Evolutionary conservation across 2,888 invertebrate species (phyloP).

Genomic region (Notodonta dromedarius): DNA sequence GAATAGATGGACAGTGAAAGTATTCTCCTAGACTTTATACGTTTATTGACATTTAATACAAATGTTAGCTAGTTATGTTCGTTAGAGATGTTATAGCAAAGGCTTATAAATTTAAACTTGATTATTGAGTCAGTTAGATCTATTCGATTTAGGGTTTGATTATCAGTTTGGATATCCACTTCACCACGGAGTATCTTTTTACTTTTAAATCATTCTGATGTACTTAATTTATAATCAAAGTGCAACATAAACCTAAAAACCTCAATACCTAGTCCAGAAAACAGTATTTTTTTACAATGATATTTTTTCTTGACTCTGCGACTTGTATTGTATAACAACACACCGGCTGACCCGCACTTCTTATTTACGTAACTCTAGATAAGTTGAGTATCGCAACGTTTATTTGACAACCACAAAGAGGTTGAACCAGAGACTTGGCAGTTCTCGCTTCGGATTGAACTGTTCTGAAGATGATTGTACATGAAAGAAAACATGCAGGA

Average conservation of each 20-base stretch:
- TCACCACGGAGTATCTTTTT: no score
- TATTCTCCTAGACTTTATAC: conserved; percentile 15
- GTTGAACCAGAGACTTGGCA: not conserved
- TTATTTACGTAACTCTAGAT: not conserved
- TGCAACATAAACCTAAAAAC: not conserved
- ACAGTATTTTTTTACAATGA: not conserved
- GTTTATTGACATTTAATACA: no score
- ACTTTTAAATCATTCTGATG: no score
- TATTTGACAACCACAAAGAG: not conserved
- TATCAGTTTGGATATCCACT: no score
- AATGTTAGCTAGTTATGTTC: no score
- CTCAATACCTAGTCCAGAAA: not conserved
- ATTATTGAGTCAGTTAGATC: no score
- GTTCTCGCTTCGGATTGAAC: no score
- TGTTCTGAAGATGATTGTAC: no score
- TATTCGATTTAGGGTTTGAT: no score
- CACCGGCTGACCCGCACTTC: not conserved
- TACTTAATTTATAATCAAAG: no score
- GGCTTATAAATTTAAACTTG: no score
- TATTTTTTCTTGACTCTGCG: not conserved
- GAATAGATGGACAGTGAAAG: conserved; percentile 42
- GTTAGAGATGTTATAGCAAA: no score
- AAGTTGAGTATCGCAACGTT: not conserved
- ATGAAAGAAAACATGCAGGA: not conserved
- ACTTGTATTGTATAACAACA: not conserved